Conservation (phyloP, 2,797 vertebrate genomes). For the Emys orbicularis region DNA sequence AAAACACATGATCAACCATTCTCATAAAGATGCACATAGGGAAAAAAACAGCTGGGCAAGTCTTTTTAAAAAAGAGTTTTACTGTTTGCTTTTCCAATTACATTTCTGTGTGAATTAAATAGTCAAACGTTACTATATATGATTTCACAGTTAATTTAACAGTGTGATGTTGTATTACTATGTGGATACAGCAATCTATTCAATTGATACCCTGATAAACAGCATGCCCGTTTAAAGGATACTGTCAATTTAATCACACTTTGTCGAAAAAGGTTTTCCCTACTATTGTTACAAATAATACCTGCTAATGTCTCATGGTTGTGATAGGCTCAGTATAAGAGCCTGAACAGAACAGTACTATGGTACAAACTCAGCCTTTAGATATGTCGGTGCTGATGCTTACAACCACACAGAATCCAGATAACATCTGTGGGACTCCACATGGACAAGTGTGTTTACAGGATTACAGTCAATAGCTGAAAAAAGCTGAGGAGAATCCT, state of each 20-base stretch:
- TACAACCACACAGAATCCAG: neutral
- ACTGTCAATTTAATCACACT: neutral
- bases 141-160: neutral
- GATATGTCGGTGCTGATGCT: neutral
- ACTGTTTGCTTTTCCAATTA: neutral
- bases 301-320: neutral
- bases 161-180: neutral
- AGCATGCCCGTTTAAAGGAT: fast-evolving
- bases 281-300: fast-evolving
- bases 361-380: neutral
- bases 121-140: neutral
- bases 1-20: neutral
- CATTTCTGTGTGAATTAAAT: neutral
- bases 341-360: neutral
- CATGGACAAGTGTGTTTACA: neutral
- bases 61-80: fast-evolving
- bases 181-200: neutral
- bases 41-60: neutral
- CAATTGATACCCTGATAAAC: neutral
- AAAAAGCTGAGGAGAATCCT: neutral
- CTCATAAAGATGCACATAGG: neutral
- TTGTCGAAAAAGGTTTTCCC: neutral
- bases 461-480: neutral
- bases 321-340: neutral
- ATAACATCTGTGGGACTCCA: neutral